phyloP scores from a whole-genome alignment of 2,888 invertebrate species.

The Germaria angustata region DNA sequence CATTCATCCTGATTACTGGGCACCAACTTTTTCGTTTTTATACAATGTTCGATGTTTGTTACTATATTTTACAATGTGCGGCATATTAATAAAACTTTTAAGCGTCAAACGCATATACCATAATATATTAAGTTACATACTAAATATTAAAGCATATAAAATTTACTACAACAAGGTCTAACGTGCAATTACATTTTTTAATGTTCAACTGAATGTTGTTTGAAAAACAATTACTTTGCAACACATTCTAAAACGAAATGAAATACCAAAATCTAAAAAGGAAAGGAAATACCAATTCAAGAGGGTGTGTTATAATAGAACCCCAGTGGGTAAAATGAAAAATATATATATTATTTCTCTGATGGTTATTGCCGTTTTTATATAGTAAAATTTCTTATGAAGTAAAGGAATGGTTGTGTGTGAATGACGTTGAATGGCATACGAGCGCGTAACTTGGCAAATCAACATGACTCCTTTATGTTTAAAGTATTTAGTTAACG shows the following conservation, averaged over 20 bases:
- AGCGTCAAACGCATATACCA: not conserved
- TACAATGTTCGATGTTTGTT: not conserved
- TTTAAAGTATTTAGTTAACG: conserved; percentile 59
- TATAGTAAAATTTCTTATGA: not conserved
- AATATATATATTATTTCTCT: not conserved
- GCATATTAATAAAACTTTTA: conserved; percentile 12
- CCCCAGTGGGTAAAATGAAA: conserved; percentile 18
- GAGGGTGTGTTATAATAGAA: conserved; percentile 23
- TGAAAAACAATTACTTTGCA: conserved; percentile 37
- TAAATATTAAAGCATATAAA: conserved; percentile 1
- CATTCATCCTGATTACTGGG: not conserved
- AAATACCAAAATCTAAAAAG: not conserved
- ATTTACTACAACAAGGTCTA: conserved; percentile 2
- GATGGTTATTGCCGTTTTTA: not conserved
- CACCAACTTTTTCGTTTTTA: not conserved
- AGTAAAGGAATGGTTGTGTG: not conserved
- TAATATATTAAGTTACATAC: conserved; percentile 3
- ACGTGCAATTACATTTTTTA: not conserved
- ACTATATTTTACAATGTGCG: conserved; percentile 25
- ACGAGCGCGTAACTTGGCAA: conserved; percentile 57
- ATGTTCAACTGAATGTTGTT: conserved; percentile 27
- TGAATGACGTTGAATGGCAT: conserved; percentile 35
- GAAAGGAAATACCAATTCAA: conserved; percentile 24
- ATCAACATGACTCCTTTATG: conserved; percentile 56
- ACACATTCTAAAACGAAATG: not conserved